Percentiles rank a stretch among this genome's conserved stretches.
Conservation (phyloP, 2,113 vertebrate species). For the Naja naja region DNA sequence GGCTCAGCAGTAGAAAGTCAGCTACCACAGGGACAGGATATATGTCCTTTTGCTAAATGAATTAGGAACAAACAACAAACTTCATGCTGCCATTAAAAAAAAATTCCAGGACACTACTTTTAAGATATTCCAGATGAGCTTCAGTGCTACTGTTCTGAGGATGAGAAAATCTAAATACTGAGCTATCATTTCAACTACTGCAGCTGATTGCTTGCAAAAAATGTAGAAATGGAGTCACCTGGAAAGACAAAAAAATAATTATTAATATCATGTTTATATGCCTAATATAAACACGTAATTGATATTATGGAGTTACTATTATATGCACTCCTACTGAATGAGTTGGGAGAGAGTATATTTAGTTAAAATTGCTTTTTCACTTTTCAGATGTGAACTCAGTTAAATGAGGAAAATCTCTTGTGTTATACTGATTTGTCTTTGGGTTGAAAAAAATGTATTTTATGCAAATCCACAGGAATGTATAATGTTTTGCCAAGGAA, state of each 20-base stretch:
- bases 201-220: neutral
- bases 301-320: neutral
- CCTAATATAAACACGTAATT: neutral
- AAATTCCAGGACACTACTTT: neutral
- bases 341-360: neutral
- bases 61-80: neutral
- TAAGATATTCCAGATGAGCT: neutral
- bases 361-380: neutral
- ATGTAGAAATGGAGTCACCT: neutral
- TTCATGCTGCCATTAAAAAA: neutral
- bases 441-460: neutral
- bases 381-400: neutral
- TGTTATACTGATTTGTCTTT: neutral
- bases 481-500: neutral
- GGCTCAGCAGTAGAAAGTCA: neutral
- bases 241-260: neutral
- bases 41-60: neutral
- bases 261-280: neutral
- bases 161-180: neutral
- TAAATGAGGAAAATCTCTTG: neutral
- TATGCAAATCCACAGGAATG: neutral
- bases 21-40: neutral
- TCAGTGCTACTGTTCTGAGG: neutral
- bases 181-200: neutral
- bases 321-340: neutral